Percentiles rank a stretch among this genome's conserved stretches.
These are phyloP conservation scores for Serinus canaria DNA, from an alignment of 2,113 vertebrate species.

Conservation along the genomic window DNA sequence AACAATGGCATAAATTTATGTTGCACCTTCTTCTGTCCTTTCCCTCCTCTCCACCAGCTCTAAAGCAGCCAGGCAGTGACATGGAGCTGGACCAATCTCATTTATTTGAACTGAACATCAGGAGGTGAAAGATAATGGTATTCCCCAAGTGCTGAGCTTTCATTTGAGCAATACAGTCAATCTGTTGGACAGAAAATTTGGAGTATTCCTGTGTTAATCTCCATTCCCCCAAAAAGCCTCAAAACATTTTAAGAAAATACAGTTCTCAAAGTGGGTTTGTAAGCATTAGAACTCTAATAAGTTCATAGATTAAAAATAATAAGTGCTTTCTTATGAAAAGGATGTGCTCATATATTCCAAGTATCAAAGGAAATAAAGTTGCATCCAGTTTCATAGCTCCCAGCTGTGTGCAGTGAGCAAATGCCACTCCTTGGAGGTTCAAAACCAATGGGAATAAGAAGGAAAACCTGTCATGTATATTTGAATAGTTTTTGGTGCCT, in stretches of 20 bases:
- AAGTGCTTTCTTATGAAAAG: neutral
- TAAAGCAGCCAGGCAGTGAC: neutral
- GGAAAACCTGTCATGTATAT: neutral
- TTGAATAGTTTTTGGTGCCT: neutral
- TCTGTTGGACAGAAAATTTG: neutral
- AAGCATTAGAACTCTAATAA: neutral
- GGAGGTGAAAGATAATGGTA: neutral
- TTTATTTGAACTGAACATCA: neutral
- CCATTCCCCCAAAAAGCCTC: neutral
- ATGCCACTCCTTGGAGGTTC: neutral
- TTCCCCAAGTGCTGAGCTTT: neutral
- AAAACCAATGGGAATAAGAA: neutral
- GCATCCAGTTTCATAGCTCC: neutral
- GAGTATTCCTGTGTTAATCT: neutral
- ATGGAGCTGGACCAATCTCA: neutral
- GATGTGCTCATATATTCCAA: accelerated
- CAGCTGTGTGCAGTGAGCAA: neutral
- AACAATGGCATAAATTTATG: neutral
- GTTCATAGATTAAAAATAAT: neutral
- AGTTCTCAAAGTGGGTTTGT: neutral
- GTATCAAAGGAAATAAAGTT: neutral
- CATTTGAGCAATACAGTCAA: neutral
- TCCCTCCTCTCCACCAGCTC: neutral
- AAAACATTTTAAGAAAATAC: neutral
- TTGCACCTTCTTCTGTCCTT: neutral